These are phyloP conservation scores for Myotis lucifugus DNA, from an alignment of 2,113 vertebrate species.

Conservation along the genomic window DNA sequence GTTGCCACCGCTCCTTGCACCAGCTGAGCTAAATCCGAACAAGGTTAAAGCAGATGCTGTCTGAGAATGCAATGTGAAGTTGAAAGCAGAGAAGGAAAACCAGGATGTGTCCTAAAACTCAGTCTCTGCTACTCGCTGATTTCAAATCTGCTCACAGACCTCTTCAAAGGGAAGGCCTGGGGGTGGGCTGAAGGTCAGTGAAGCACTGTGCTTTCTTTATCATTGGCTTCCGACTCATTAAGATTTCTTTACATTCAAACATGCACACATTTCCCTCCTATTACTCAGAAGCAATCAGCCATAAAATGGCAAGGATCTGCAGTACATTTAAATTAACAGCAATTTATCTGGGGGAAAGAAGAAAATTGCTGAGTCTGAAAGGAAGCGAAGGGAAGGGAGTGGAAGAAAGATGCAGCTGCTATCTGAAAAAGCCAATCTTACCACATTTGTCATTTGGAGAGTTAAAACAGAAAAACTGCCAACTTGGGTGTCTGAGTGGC, in stretches of 20 bases:
- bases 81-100: constrained; percentile 21
- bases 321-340: constrained; percentile 74
- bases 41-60: neutral
- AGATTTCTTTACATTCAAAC: constrained; percentile 64
- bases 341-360: constrained; percentile 73
- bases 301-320: constrained; percentile 57
- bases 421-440: constrained; percentile 71
- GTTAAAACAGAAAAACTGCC: constrained; percentile 74
- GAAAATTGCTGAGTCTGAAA: constrained; percentile 75
- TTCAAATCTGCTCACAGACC: neutral
- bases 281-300: constrained; percentile 70
- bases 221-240: constrained; percentile 46
- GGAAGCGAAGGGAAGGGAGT: constrained; percentile 54
- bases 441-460: constrained; percentile 60
- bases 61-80: neutral
- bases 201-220: constrained; percentile 7
- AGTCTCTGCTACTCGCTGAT: neutral
- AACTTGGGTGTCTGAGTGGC: constrained; percentile 52
- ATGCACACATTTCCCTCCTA: constrained; percentile 67
- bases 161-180: neutral
- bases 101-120: neutral
- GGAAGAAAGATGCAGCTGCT: constrained; percentile 69
- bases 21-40: neutral
- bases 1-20: neutral
- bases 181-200: constrained; percentile 33